These are phyloP conservation scores for Hippopotamyrus pictus DNA, from an alignment of 2,797 vertebrate species.

Conservation along the genomic window DNA sequence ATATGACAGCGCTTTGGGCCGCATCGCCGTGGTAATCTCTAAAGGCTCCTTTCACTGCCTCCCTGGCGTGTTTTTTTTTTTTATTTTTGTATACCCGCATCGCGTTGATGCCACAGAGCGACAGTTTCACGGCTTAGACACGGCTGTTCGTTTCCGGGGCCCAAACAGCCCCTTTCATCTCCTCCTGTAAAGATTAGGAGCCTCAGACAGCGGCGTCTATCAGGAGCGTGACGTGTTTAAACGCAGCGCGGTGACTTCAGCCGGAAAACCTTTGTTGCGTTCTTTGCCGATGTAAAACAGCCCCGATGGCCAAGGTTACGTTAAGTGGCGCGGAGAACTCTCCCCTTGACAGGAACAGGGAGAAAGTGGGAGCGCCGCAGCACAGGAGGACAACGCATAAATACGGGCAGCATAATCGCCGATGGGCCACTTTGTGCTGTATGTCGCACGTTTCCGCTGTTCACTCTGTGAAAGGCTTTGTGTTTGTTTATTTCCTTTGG, in stretches of 20 bases:
- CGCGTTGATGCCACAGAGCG: neutral
- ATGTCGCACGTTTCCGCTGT: neutral
- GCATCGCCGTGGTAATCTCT: conserved; percentile 3
- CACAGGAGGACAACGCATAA: neutral
- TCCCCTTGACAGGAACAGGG: neutral
- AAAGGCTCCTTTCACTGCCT: conserved; percentile 8
- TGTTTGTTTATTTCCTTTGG: neutral
- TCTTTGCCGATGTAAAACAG: neutral
- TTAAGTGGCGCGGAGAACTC: neutral
- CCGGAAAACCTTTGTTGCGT: neutral
- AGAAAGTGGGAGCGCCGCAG: too few species aligned
- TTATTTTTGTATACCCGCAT: neutral
- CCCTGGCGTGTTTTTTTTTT: neutral
- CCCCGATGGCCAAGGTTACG: neutral
- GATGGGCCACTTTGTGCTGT: neutral
- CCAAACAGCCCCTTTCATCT: neutral
- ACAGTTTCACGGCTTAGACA: neutral
- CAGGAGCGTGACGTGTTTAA: neutral
- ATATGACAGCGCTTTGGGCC: neutral
- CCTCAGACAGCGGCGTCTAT: neutral
- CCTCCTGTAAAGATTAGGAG: neutral
- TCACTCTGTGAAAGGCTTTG: neutral
- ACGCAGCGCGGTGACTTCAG: neutral
- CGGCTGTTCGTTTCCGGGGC: conserved; percentile 10
- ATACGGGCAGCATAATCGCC: neutral